A percentile compares a stretch with the other conserved stretches of the same genome.
These are phyloP conservation scores for Zoanthus sansibaricus DNA, from an alignment of 92 coral and sea anemone species.

Conservation along the genomic window DNA sequence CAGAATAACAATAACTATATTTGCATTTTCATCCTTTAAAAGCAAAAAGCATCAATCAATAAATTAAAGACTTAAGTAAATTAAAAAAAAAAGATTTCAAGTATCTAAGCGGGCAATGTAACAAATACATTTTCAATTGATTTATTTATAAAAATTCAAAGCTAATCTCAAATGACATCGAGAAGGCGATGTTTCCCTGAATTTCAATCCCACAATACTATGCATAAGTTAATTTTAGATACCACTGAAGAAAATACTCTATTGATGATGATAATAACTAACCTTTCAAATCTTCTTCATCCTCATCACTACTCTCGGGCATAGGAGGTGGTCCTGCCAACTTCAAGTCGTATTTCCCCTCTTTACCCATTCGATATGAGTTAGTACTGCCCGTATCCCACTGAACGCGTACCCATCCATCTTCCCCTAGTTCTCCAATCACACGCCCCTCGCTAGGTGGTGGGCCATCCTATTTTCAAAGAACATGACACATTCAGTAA, in stretches of 20 bases:
- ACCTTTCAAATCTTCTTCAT: slow-evolving; percentile 97
- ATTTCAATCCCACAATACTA: too few relatives aligned
- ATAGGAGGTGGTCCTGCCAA: slow-evolving; percentile 97
- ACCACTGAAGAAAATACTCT: too few relatives aligned
- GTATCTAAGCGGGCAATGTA: too few relatives aligned
- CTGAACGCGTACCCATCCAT: slow-evolving; percentile 99
- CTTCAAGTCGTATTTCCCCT: slow-evolving; percentile 94
- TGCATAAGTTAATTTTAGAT: too few relatives aligned
- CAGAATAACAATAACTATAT: not conserved
- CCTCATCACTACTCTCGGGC: slow-evolving; percentile 99
- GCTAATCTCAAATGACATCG: too few relatives aligned
- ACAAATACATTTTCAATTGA: too few relatives aligned
- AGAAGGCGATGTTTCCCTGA: too few relatives aligned
- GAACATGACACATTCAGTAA: too few relatives aligned
- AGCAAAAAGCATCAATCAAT: too few relatives aligned
- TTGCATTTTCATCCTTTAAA: too few relatives aligned
- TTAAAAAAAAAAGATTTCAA: too few relatives aligned
- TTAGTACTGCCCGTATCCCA: slow-evolving; percentile 99
- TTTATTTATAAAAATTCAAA: too few relatives aligned
- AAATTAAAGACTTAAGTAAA: not conserved
- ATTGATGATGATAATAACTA: not conserved
- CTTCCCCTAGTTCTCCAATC: slow-evolving; percentile 98
- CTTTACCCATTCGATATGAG: slow-evolving; percentile 99
- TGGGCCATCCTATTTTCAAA: slow-evolving; percentile 91
- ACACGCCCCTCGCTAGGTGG: slow-evolving; percentile 99